phyloP scores from a whole-genome alignment of 1,140 invertebrate genomes.

The Drosophila mayri region DNA sequence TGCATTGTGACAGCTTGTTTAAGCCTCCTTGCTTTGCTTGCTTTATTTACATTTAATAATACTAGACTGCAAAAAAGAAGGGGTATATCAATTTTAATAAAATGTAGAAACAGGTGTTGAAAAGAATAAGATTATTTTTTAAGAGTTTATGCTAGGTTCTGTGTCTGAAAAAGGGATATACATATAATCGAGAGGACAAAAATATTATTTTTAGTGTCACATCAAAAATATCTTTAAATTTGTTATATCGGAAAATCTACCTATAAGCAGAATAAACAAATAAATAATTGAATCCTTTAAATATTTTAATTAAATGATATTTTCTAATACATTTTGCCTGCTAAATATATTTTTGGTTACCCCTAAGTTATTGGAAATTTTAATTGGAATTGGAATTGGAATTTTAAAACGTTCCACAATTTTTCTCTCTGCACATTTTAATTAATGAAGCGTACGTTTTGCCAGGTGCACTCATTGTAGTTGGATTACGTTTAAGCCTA shows the following conservation, averaged over 20 bases:
- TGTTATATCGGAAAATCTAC: no score
- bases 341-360: no score
- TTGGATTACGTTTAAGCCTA: background rate
- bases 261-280: no score
- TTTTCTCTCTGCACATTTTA: background rate
- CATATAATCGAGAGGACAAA: background rate
- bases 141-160: background rate
- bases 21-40: no score
- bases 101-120: background rate
- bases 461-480: background rate
- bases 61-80: background rate
- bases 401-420: background rate
- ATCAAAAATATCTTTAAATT: background rate
- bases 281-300: no score
- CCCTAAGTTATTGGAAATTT: background rate
- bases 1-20: conserved; percentile 45
- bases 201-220: background rate
- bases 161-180: background rate
- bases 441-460: background rate
- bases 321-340: background rate
- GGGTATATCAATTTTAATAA: background rate
- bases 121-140: background rate
- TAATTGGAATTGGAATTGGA: no score
- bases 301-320: no score
- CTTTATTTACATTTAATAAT: background rate